Base-by-base conservation (phyloP, 2,113 vertebrate species). In the Gambusia holbrooki region DNA sequence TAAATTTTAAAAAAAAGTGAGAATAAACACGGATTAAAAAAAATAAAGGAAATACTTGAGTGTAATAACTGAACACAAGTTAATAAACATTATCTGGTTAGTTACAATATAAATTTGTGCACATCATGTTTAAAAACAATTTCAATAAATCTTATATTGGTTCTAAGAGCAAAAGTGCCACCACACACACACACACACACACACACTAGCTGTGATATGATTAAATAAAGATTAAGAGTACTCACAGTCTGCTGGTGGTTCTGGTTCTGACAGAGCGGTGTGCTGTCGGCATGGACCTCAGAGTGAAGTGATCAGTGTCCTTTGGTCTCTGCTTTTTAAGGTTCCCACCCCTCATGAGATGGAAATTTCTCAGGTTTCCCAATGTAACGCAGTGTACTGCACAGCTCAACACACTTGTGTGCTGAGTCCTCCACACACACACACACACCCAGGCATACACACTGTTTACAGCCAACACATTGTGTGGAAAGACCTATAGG, bases 331-430 rank as follows among this genome's bases (percentile, higher is more conserved):
- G 35, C 80, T 84, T 85, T 85, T 88, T 30, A 81, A 87, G 61
- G 66, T 88, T 90, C 75, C 81, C 88, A 72, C 79, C 85, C 87
- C 76, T 29, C 71, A 66, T 74, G 42, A 84, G 19, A 58, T 68
- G 87, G 88, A 92, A 93, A 92, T 79, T 93, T 92, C 94, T 92
- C 73, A 89, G 45, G 92, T 94, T 93, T 93, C 92, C 77, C 87
- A 92, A 94, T 87, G 81, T 79, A 89, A 81, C 81, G 15, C 75
- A 25, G 77, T 71, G 82, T 83, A 30, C 84, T 71, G 65, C 67
- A 62, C 87, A 86, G 79, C 82, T 82, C 83, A 84, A 76, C 71
- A 73, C 82, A 68, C 33, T 37, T 22, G 37, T 62, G 40, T 69
- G 65, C 77, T 77, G 70, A 84, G 62, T 76, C 27, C 12, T n/a